Conservation (phyloP, 1,140 invertebrate species). For the Oscheius sp. region DNA sequence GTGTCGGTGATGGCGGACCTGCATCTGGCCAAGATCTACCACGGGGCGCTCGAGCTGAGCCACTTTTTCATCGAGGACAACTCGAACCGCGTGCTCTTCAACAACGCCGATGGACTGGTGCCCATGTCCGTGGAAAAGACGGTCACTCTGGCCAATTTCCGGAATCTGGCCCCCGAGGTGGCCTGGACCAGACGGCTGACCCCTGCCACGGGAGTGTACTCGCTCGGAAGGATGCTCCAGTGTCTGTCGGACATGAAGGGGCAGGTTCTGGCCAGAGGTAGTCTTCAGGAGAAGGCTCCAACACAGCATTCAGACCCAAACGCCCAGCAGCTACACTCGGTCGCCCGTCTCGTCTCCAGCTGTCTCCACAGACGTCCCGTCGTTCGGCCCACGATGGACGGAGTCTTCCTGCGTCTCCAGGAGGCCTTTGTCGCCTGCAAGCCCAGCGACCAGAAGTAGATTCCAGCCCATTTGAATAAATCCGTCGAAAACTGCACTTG, state of each 20-base stretch:
- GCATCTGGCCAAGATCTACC: not conserved
- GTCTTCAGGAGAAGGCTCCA: no score
- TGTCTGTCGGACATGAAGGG: not conserved
- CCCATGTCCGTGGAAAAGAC: not conserved
- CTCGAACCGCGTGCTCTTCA: not conserved
- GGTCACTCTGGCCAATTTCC: not conserved
- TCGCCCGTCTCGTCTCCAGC: not conserved
- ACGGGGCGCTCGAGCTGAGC: not conserved
- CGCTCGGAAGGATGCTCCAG: not conserved
- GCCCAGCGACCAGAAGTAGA: conserved; percentile 9
- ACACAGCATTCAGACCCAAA: not conserved
- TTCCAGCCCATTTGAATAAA: no score
- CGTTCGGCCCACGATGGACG: not conserved
- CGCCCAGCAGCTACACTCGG: not conserved
- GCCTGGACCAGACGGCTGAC: not conserved
- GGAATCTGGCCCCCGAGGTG: not conserved
- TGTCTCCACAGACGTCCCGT: not conserved
- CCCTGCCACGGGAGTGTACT: not conserved
- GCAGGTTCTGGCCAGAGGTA: not conserved
- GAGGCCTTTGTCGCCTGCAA: not conserved
- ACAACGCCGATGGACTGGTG: not conserved
- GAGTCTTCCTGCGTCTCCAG: not conserved
- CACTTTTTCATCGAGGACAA: not conserved
- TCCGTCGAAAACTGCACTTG: no score
- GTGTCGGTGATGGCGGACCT: not conserved